Evolutionary conservation across 64 coral and sea anemone genomes (phyloP).

Genomic region (Actinia equina): DNA sequence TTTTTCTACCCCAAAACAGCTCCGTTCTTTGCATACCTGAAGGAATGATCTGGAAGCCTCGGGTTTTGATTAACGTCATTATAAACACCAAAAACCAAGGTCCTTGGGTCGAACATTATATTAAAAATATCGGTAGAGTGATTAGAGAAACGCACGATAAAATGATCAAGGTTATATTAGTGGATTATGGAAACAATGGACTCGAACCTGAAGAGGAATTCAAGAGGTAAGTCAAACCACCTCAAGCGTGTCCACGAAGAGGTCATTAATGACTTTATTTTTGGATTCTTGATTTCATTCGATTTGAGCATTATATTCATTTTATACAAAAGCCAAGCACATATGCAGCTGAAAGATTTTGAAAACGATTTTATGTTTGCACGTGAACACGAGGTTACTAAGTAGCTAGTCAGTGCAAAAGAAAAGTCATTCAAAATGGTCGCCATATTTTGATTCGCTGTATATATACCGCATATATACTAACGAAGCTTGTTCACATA

Average conservation of each 20-base stretch:
- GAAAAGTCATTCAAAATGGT: too few species aligned
- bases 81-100: conserved; percentile 30
- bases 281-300: too few species aligned
- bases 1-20: not conserved
- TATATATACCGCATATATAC: too few species aligned
- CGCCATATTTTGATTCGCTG: too few species aligned
- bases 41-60: not conserved
- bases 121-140: conserved; percentile 3
- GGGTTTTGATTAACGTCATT: conserved; percentile 7
- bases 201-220: not conserved
- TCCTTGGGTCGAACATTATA: conserved; percentile 21
- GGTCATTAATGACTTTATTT: too few species aligned
- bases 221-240: not conserved
- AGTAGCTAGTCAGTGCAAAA: too few species aligned
- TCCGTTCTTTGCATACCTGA: conserved; percentile 6
- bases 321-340: too few species aligned
- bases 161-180: conserved; percentile 5
- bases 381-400: too few species aligned
- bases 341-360: too few species aligned
- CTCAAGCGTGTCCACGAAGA: too few species aligned
- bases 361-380: too few species aligned
- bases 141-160: not conserved
- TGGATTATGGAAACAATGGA: conserved; percentile 34
- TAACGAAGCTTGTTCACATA: not conserved
- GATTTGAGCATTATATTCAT: too few species aligned